These are phyloP conservation scores for Pseudochromis fuscus DNA, from an alignment of 2,797 vertebrate species.

Conservation along the genomic window DNA sequence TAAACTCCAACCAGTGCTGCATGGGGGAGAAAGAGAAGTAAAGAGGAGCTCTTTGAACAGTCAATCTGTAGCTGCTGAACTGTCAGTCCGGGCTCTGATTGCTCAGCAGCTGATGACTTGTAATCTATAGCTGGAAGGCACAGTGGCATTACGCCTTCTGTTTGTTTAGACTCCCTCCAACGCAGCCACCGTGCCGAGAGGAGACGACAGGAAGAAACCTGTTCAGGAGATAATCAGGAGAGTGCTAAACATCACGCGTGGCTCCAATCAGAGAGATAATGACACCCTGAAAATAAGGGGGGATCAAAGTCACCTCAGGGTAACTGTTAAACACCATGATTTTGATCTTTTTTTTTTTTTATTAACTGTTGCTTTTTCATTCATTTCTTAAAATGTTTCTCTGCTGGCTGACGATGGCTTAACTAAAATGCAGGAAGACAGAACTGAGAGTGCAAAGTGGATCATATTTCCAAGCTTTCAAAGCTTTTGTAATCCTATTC, in stretches of 20 bases:
- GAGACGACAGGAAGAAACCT: constrained; percentile 46
- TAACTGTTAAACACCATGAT: background rate
- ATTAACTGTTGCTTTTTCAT: background rate
- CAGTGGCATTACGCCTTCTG: constrained; percentile 47
- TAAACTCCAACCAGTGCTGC: constrained; percentile 98
- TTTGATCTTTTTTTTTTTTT: background rate
- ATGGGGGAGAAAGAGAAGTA: constrained; percentile 54
- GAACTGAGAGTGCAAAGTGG: background rate
- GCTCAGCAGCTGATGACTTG: constrained; percentile 51
- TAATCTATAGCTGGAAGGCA: constrained; percentile 55
- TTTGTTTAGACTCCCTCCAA: constrained; percentile 53
- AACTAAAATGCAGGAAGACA: background rate
- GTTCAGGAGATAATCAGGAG: constrained; percentile 46
- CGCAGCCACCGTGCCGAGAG: constrained; percentile 27
- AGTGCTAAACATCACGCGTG: constrained; percentile 33
- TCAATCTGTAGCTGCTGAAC: constrained; percentile 26
- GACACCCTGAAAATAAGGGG: constrained; percentile 28
- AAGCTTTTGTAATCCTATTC: constrained; percentile 8
- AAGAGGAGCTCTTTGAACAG: constrained; percentile 7
- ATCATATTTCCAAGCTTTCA: background rate
- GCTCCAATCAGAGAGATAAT: constrained; percentile 52
- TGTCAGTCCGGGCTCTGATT: constrained; percentile 53
- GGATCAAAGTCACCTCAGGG: background rate
- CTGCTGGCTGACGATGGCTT: background rate
- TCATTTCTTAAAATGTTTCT: background rate